Conservation (phyloP, 2,888 invertebrate genomes). For the Phasia obesa region DNA sequence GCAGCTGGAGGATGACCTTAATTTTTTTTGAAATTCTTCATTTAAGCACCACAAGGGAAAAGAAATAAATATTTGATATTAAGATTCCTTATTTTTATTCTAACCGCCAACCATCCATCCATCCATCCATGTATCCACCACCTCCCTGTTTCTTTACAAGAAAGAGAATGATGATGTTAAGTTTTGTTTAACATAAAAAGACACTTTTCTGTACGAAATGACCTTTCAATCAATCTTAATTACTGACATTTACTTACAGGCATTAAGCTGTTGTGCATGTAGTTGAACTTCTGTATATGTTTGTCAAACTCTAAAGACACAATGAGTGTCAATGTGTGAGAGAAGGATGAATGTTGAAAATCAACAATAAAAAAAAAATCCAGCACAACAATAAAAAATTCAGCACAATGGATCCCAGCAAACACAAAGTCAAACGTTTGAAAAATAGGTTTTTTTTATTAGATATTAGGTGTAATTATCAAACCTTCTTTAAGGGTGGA, state of each 20-base stretch:
- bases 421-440: too few species aligned
- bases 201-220: conserved; percentile 21
- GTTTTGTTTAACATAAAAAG: neutral
- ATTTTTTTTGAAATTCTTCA: conserved; percentile 7
- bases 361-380: neutral
- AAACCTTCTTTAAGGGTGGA: too few species aligned
- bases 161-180: neutral
- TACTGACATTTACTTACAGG: conserved; percentile 1
- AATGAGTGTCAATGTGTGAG: neutral
- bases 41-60: too few species aligned
- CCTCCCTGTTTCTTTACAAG: neutral
- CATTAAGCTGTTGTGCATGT: neutral
- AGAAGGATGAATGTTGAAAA: neutral
- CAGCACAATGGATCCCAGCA: too few species aligned
- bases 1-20: conserved; percentile 52
- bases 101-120: too few species aligned
- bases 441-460: too few species aligned
- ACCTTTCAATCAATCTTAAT: conserved; percentile 61
- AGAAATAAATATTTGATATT: too few species aligned
- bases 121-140: too few species aligned
- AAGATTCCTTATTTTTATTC: too few species aligned
- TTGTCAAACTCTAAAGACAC: too few species aligned
- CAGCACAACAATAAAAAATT: too few species aligned
- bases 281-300: neutral
- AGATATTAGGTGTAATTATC: too few species aligned